Percentiles rank a stretch among this genome's conserved stretches.
Evolutionary conservation across 2,113 vertebrate species (phyloP).

Genomic region (Laticauda colubrina): DNA sequence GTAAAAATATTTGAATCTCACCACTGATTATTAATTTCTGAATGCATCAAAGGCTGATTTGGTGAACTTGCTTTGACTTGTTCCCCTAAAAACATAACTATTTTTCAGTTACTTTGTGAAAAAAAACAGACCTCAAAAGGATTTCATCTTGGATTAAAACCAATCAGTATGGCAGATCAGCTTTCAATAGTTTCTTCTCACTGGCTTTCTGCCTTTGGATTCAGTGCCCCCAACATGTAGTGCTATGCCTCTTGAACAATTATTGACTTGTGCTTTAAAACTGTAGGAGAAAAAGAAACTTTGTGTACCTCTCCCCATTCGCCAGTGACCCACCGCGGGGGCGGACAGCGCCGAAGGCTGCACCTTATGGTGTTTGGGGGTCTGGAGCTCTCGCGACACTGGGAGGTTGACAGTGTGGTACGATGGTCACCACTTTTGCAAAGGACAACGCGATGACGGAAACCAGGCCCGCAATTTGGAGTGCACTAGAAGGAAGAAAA

Average conservation of each 20-base stretch:
- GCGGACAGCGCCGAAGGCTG: constrained; percentile 92
- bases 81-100: not conserved
- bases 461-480: constrained; percentile 90
- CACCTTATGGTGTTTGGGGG: constrained; percentile 92
- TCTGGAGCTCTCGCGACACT: constrained; percentile 80
- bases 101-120: not conserved
- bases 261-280: not conserved
- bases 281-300: not conserved
- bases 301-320: constrained; percentile 90
- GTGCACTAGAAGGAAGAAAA: constrained; percentile 79
- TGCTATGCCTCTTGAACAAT: not conserved
- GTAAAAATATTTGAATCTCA: too few relatives aligned
- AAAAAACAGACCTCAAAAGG: not conserved
- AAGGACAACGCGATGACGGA: constrained; percentile 88
- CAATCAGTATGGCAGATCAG: not conserved
- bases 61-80: not conserved
- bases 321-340: constrained; percentile 86
- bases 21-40: not conserved
- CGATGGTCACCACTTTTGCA: constrained; percentile 90
- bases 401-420: constrained; percentile 75
- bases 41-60: not conserved
- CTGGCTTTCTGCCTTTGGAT: not conserved
- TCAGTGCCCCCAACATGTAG: too few relatives aligned
- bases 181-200: not conserved
- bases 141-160: not conserved